Conservation (phyloP, 2,888 invertebrate genomes). For the Lasioglossum lativentre region DNA sequence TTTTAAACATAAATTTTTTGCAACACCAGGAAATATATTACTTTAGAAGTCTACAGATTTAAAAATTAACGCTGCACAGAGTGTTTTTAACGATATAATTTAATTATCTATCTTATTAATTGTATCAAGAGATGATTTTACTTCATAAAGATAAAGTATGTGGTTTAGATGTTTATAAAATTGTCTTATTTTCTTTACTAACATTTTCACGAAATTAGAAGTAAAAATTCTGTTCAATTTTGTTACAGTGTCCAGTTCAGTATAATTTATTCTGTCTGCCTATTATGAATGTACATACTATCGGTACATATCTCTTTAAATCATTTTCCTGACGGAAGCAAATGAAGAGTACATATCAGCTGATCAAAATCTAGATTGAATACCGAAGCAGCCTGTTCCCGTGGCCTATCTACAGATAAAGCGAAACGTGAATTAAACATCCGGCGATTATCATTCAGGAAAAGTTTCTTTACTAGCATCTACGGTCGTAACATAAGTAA, state of each 20-base stretch:
- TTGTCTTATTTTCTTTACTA: not conserved
- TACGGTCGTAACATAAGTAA: not conserved
- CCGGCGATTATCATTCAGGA: constrained; percentile 1
- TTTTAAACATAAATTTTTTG: not conserved
- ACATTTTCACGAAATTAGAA: not conserved
- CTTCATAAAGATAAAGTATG: not conserved
- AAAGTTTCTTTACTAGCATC: constrained; percentile 4
- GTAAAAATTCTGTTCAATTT: not conserved
- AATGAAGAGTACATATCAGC: not conserved
- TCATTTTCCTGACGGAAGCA: constrained; percentile 1
- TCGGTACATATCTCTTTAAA: not conserved
- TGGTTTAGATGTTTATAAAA: not conserved
- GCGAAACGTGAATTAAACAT: not conserved
- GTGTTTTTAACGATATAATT: not conserved
- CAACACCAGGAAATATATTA: not conserved
- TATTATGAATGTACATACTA: too few relatives aligned
- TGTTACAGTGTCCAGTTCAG: not conserved
- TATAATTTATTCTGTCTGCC: too few relatives aligned
- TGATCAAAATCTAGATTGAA: not conserved
- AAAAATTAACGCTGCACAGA: too few relatives aligned
- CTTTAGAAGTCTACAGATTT: too few relatives aligned
- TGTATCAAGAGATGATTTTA: not conserved
- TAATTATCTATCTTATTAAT: not conserved
- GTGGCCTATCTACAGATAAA: not conserved
- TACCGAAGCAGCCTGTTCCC: not conserved